These are phyloP conservation scores for Ostrea edulis DNA, from an alignment of 1,140 invertebrate genomes.

Conservation along the genomic window DNA sequence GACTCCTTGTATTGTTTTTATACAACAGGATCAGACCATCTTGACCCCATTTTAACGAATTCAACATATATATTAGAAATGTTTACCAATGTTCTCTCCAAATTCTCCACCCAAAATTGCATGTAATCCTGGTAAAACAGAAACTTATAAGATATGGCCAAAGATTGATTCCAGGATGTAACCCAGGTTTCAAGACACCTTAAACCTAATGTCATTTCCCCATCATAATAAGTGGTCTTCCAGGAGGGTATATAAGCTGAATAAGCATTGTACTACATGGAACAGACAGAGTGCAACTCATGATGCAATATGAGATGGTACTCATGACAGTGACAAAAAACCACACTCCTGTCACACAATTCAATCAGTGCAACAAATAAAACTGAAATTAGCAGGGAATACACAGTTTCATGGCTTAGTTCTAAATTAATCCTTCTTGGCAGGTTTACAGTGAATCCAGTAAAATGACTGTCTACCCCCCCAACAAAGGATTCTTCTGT, in stretches of 20 bases:
- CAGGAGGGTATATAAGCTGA: slow-evolving; percentile 15
- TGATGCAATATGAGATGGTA: slow-evolving; percentile 3
- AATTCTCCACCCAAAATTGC: not conserved
- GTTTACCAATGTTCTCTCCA: not conserved
- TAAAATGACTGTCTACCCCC: slow-evolving; percentile 27
- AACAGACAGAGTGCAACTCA: not conserved
- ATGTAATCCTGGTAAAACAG: not conserved
- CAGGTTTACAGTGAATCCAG: not conserved
- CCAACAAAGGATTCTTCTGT: slow-evolving; percentile 9
- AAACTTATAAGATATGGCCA: not conserved
- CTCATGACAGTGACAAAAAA: not conserved
- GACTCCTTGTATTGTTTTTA: no score
- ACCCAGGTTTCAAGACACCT: not conserved
- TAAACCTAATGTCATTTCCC: not conserved
- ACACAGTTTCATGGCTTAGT: not conserved
- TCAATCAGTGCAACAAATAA: not conserved
- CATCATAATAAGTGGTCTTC: not conserved
- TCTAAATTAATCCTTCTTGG: not conserved
- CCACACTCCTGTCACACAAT: not conserved
- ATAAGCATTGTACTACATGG: not conserved
- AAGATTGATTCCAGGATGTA: not conserved
- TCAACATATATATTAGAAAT: not conserved
- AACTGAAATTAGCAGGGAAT: not conserved
- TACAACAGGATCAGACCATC: no score
- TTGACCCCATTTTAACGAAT: no score